Conservation (phyloP, 2,113 vertebrate genomes). For the Ceyx margarethae region DNA sequence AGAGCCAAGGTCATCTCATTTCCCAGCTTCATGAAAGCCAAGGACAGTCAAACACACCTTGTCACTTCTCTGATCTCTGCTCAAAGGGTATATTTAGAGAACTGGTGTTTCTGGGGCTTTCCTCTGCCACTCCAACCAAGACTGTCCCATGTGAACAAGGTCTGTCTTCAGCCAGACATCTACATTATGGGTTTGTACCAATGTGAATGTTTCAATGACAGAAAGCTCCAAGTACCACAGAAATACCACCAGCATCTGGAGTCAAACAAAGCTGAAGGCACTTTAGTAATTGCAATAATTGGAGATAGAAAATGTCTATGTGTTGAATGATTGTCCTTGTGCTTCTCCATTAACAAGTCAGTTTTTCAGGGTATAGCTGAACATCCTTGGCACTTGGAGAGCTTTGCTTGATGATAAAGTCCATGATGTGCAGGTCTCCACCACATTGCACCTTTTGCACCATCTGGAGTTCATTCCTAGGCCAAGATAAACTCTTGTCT, state of each 20-base stretch:
- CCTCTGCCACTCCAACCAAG: not conserved
- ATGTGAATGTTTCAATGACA: rapidly evolving
- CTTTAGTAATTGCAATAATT: not conserved
- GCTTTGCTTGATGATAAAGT: not conserved
- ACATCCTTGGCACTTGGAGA: not conserved
- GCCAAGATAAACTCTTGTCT: not conserved
- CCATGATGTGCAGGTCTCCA: not conserved
- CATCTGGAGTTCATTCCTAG: not conserved
- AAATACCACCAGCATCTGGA: not conserved
- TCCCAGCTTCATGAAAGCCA: not conserved
- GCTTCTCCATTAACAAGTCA: not conserved
- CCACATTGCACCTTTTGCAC: not conserved
- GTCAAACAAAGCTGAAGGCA: not conserved
- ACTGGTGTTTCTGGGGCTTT: not conserved
- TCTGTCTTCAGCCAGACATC: not conserved
- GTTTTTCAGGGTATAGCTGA: not conserved
- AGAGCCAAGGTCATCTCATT: not conserved
- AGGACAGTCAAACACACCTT: not conserved
- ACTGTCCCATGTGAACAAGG: rapidly evolving
- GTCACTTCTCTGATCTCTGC: not conserved
- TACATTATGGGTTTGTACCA: not conserved
- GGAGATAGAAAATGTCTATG: not conserved
- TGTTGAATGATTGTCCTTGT: not conserved
- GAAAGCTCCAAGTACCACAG: not conserved
- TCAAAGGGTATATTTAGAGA: not conserved